These are phyloP conservation scores for Chrysolina oricalcia DNA, from an alignment of 2,888 invertebrate species.

Conservation along the genomic window DNA sequence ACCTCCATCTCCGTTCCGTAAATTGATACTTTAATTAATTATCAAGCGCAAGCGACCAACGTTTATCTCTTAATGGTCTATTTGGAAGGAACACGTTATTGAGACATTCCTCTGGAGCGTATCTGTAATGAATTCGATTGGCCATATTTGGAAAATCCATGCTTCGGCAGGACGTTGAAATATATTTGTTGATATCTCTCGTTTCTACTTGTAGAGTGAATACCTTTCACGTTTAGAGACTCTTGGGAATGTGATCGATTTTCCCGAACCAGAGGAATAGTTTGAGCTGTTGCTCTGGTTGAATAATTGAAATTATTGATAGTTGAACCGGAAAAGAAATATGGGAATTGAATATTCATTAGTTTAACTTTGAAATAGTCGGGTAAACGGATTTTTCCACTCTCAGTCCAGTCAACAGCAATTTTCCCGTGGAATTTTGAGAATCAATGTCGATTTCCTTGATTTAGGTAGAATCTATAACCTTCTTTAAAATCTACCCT, in stretches of 20 bases:
- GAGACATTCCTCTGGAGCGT: constrained; percentile 19
- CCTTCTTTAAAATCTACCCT: too few relatives aligned
- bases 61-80: constrained; percentile 41
- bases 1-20: constrained; percentile 32
- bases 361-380: too few relatives aligned
- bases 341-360: too few relatives aligned
- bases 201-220: not conserved
- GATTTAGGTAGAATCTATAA: too few relatives aligned
- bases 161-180: not conserved
- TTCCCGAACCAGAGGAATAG: too few relatives aligned
- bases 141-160: constrained; percentile 15
- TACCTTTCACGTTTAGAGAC: not conserved
- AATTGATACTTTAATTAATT: constrained; percentile 45
- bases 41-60: constrained; percentile 33
- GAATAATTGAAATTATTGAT: too few relatives aligned
- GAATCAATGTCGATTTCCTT: too few relatives aligned
- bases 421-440: too few relatives aligned
- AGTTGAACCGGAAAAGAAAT: too few relatives aligned
- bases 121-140: constrained; percentile 18
- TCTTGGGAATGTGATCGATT: not conserved
- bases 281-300: too few relatives aligned
- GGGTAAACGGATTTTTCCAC: too few relatives aligned
- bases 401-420: too few relatives aligned
- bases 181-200: constrained; percentile 4
- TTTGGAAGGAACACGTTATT: constrained; percentile 21